phyloP scores from a whole-genome alignment of 2,113 vertebrate genomes.

The Odontophorus gujanensis region DNA sequence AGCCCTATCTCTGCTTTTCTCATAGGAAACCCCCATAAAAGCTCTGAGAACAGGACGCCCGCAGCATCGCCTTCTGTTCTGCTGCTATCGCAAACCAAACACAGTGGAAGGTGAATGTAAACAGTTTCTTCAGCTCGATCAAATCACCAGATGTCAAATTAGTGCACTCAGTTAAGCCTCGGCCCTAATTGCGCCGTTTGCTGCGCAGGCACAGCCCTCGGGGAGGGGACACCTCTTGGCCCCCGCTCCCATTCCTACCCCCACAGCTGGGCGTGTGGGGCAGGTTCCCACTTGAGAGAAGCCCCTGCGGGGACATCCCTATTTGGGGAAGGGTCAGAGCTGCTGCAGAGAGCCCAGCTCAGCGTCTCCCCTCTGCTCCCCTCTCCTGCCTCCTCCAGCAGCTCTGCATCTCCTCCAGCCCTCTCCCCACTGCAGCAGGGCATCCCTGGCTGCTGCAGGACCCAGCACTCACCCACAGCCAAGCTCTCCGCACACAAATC shows the following conservation, averaged over 20 bases:
- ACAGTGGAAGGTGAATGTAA: conserved; percentile 39
- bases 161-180: neutral
- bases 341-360: neutral
- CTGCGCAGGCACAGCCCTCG: neutral
- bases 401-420: neutral
- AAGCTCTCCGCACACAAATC: neutral
- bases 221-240: fast-evolving
- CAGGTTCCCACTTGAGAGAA: neutral
- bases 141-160: conserved; percentile 62
- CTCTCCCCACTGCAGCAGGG: neutral
- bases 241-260: fast-evolving
- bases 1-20: neutral
- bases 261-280: neutral
- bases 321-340: neutral
- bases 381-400: neutral
- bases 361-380: neutral
- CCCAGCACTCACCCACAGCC: fast-evolving
- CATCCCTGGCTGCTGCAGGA: neutral
- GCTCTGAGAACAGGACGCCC: neutral
- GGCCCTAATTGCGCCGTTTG: neutral
- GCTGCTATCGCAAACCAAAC: conserved; percentile 43
- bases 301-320: neutral
- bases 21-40: conserved; percentile 53
- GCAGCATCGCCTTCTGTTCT: conserved; percentile 1
- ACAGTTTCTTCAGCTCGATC: neutral